Evolutionary conservation across 1,140 invertebrate species (phyloP).

Genomic region (Drosophila mayri): DNA sequence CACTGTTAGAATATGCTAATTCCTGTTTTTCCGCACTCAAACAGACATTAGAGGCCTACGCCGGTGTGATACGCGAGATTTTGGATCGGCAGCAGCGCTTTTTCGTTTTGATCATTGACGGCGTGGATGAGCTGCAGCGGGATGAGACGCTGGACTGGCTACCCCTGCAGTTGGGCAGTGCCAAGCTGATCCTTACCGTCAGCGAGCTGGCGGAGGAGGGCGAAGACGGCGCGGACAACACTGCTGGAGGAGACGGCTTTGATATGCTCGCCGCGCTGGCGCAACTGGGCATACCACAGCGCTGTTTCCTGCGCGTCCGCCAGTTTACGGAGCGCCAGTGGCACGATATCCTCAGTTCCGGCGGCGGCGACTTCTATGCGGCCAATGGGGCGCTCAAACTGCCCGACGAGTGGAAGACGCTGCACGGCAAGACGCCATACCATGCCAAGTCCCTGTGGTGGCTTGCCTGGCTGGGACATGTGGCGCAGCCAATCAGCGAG

Average conservation of each 20-base stretch:
- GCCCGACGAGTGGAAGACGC: constrained; percentile 79
- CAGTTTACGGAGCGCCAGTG: constrained; percentile 82
- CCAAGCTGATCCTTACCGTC: constrained; percentile 90
- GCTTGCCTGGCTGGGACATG: constrained; percentile 83
- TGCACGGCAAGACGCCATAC: constrained; percentile 80
- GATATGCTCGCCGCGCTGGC: constrained; percentile 71
- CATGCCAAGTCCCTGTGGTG: constrained; percentile 84
- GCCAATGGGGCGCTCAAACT: constrained; percentile 80
- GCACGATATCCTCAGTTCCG: constrained; percentile 82
- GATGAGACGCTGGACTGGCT: constrained; percentile 88
- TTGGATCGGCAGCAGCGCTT: constrained; percentile 67
- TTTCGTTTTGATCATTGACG: constrained; percentile 90
- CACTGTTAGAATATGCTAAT: not conserved
- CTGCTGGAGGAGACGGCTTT: constrained; percentile 45
- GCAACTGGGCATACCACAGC: constrained; percentile 74
- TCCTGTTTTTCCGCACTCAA: not conserved
- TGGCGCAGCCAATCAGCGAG: constrained; percentile 71
- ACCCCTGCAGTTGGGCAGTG: constrained; percentile 88
- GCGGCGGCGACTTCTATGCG: constrained; percentile 83
- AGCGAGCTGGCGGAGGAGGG: constrained; percentile 73
- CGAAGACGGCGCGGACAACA: constrained; percentile 24
- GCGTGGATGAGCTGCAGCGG: constrained; percentile 88
- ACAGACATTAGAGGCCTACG: constrained; percentile 64
- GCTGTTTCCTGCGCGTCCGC: constrained; percentile 77
- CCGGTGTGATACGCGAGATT: constrained; percentile 60